Conservation (phyloP, 2,797 vertebrate species). For the Sorex maritimensis region DNA sequence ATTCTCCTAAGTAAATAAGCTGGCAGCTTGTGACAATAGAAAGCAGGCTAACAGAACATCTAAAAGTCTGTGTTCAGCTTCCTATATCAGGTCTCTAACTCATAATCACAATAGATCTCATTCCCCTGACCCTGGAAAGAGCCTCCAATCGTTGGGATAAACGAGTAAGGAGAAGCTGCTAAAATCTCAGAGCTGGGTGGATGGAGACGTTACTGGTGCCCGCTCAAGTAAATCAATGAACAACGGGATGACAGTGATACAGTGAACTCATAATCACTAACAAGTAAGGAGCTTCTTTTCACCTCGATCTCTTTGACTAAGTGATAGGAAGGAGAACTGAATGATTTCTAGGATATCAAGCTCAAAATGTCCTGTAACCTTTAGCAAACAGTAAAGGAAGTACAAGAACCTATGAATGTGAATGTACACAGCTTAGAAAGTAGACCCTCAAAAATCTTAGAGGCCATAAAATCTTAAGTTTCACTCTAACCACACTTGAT, state of each 20-base stretch:
- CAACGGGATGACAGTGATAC: too few relatives aligned
- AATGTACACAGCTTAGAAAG: constrained; percentile 58
- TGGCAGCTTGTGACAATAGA: constrained; percentile 36
- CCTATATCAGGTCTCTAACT: not conserved
- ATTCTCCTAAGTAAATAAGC: constrained; percentile 63
- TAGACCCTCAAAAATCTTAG: constrained; percentile 39
- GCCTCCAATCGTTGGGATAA: too few relatives aligned
- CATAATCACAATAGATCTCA: constrained; percentile 10
- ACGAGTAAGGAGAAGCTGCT: too few relatives aligned
- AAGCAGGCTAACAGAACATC: constrained; percentile 15
- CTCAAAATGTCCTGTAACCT: constrained; percentile 51
- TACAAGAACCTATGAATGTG: constrained; percentile 42
- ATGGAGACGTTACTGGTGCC: too few relatives aligned
- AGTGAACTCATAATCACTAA: constrained; percentile 46
- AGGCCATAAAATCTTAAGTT: constrained; percentile 54
- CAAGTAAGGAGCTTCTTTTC: constrained; percentile 41
- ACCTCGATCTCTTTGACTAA: constrained; percentile 29
- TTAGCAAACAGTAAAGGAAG: not conserved
- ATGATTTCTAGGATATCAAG: constrained; percentile 43
- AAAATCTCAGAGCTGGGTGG: too few relatives aligned
- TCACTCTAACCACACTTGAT: constrained; percentile 65
- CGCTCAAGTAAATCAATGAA: too few relatives aligned
- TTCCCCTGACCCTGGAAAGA: too few relatives aligned
- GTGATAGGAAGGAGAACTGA: not conserved
- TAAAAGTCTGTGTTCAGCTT: constrained; percentile 40